Conservation (phyloP, 2,888 invertebrate genomes). For the Campoplex capitator region DNA sequence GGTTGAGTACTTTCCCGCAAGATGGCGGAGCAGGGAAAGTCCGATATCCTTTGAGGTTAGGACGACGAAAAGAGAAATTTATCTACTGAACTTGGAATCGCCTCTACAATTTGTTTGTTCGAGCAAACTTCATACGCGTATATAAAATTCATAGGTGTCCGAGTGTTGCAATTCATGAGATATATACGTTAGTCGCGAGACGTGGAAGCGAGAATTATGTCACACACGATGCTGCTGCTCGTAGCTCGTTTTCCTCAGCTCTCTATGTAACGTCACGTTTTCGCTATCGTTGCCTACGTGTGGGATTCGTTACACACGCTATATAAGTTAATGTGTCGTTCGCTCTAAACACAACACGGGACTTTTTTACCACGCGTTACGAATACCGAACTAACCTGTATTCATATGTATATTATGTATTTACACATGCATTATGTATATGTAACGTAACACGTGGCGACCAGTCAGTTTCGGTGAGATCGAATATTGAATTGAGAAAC, state of each 20-base stretch:
- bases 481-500: neutral
- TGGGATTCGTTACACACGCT: conserved; percentile 50
- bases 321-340: conserved; percentile 37
- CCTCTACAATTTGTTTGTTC: neutral
- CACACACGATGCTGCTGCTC: conserved; percentile 57
- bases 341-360: conserved; percentile 45
- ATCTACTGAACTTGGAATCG: neutral
- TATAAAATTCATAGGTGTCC: conserved; percentile 21
- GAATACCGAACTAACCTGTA: conserved; percentile 54
- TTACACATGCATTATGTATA: conserved; percentile 9
- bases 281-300: conserved; percentile 64
- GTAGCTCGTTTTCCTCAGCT: conserved; percentile 33
- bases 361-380: conserved; percentile 62
- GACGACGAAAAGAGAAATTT: neutral
- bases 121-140: conserved; percentile 6
- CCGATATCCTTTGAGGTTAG: neutral
- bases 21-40: no score
- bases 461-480: neutral
- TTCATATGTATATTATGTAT: conserved; percentile 45
- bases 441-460: neutral
- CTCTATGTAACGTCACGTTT: conserved; percentile 67
- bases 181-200: conserved; percentile 52
- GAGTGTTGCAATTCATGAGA: conserved; percentile 39
- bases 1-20: no score
- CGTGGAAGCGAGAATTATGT: conserved; percentile 66